Evolutionary conservation across 2,113 vertebrate genomes (phyloP), one percentile per base, ranked within the genome.

Genomic region (Cyprinodon variegatus): DNA sequence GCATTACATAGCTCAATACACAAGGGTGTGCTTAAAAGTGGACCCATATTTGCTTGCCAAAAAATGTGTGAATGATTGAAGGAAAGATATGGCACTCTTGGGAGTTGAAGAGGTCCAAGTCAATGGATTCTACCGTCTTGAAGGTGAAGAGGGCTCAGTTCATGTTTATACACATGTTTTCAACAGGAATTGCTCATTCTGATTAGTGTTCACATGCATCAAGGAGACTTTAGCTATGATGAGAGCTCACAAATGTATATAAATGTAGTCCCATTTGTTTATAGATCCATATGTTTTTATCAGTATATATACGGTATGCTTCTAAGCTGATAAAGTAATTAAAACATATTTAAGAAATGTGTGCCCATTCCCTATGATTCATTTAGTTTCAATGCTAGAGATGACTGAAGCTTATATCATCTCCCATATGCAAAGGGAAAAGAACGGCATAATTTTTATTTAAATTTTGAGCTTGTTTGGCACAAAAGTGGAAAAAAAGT

Each of bases 1-100:
- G 77, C 74, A 83, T 87, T 86, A 90, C 90, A 91, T 91, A 89
- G 91, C 86, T 88, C 82, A 91, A 91, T 89, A 89, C 91, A 90
- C 88, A 77, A 81, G 93, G 90, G 90, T 67, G 77, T 72, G 86
- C 88, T 92, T 89, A 88, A 92, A 85, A 89, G 86, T 79, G 83
- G 88, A 83, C 89, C 89, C 89, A 83, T 84, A 87, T 91, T 93
- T 77, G 78, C 79, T 77, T 79, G 81, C 89, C 82, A 86, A 83
- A 89, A 86, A 93, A 86, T 86, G 87, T 88, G 88, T 77, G 84
- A 85, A 85, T 93, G 92, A 92, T 91, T 88, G 78, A 82, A 88
- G 84, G 79, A 76, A 69, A 92, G 88, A 92, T 92, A 93, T 78
- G 81, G 70, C 72, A 82, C 93, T 86, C 86, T 12, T 60, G 88